Evolutionary conservation across 1,140 invertebrate species (phyloP), one percentile per base, ranked within the genome.

Genomic region (Ooceraea biroi): DNA sequence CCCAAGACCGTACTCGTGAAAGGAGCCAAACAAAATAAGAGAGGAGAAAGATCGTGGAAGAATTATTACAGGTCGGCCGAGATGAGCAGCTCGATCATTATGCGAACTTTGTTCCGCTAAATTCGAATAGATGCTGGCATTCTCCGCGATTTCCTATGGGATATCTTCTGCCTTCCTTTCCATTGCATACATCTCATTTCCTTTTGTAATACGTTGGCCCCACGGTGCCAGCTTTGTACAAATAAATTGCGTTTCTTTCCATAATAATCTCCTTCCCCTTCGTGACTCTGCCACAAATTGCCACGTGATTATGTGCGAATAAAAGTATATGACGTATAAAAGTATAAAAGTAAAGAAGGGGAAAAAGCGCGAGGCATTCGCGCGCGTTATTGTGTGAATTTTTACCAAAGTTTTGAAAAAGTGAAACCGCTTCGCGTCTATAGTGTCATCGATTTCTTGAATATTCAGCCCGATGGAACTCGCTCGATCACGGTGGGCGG

Each of bases 131-230:
- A 86, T 60, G 85, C 83, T 60, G 69, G 72, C 76, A 84, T 89
- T 73, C 82, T 78, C 66, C 71, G 55, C 82, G 85, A 90, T 89
- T 90, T 85, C 80, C 87, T 88, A 68, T 86, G 87, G 87, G 87
- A 7, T n/a, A 88, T 83, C 82, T 57, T 63, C 48, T 77, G 71
- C 83, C 78, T 80, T 82, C 82, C 36, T 36, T 80, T 82, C 84
- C 83, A 78, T 88, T 85, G 76, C 69, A 78, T 63, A 63, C 74
- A 57, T 72, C 66, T 73, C 76, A 80, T 80, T 80, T 80, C 65
- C 65, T 80, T 80, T 80, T 80, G 65, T 80, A 80, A 80, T 80
- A 71, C 65, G 76, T 58, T 46, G 41, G 76, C 17, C 76, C 76
- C 63, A 58, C 76, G 65, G 76, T 71, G 76, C 65, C 36, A 71